A percentile compares a stretch with the other conserved stretches of the same genome.
phyloP scores from a whole-genome alignment of 2,113 vertebrate species.

The Zosterops pallidus region DNA sequence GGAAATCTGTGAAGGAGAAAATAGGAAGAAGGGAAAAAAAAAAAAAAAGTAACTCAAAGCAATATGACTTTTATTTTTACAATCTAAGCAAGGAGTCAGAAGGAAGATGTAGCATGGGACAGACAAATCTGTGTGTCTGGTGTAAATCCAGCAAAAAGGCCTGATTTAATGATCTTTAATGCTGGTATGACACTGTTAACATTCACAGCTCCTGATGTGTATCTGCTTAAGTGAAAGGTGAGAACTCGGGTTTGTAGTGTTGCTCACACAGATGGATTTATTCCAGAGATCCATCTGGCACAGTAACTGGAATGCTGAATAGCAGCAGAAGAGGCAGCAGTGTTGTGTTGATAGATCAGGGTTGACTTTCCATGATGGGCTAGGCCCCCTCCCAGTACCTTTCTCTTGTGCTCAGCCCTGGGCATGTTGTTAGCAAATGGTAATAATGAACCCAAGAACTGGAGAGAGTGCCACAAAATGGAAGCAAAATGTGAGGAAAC shows the following conservation, averaged over 20 bases:
- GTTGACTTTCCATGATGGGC: background rate
- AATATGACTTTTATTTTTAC: constrained; percentile 23
- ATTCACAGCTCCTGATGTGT: background rate
- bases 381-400: background rate
- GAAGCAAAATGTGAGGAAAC: background rate
- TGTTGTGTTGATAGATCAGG: background rate
- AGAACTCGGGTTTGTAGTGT: fast-evolving
- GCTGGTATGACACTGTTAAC: background rate
- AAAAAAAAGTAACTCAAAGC: background rate
- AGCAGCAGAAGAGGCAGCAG: background rate
- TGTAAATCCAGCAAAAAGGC: background rate
- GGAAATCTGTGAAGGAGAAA: constrained; percentile 60
- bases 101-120: background rate
- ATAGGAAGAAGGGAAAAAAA: constrained; percentile 18
- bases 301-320: background rate
- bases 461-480: fast-evolving
- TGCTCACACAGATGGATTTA: background rate
- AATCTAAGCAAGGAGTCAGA: background rate
- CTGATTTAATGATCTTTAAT: background rate
- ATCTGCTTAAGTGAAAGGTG: background rate
- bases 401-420: background rate
- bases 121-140: background rate
- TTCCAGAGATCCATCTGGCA: background rate
- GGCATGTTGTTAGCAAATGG: background rate
- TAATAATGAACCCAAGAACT: background rate